A percentile compares a stretch with the other conserved stretches of the same genome.
Conservation (phyloP, 2,113 vertebrate species). For the Carassius auratus region DNA sequence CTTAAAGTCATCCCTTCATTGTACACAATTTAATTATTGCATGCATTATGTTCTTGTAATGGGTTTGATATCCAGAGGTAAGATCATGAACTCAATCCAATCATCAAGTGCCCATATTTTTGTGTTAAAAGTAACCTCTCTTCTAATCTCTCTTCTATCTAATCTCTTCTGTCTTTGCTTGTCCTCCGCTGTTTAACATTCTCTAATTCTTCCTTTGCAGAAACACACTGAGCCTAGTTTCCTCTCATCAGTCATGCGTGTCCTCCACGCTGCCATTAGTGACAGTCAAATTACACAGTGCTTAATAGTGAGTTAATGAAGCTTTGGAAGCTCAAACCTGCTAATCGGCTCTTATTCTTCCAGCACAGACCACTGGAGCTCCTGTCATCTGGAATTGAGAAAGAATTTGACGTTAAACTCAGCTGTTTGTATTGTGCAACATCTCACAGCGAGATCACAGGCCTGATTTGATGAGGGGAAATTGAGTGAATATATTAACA, state of each 20-base stretch:
- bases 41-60: not conserved
- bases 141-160: no score
- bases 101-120: not conserved
- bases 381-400: not conserved
- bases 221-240: conserved; percentile 7
- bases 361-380: not conserved
- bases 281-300: conserved; percentile 38
- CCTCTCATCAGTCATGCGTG: not conserved
- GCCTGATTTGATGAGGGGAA: not conserved
- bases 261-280: conserved; percentile 26
- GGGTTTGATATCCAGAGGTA: not conserved
- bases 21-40: not conserved
- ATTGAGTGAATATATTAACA: conserved; percentile 6
- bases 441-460: not conserved
- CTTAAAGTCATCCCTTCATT: not conserved
- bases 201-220: conserved; percentile 9
- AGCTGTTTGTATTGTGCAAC: not conserved
- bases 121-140: not conserved
- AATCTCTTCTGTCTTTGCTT: not conserved
- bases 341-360: not conserved
- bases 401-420: conserved; percentile 8
- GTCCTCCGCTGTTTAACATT: not conserved
- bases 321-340: conserved; percentile 13
- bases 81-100: not conserved
- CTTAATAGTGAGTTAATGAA: conserved; percentile 33